Evolutionary conservation across 2,113 vertebrate genomes (phyloP).

Genomic region (Heterotis niloticus): DNA sequence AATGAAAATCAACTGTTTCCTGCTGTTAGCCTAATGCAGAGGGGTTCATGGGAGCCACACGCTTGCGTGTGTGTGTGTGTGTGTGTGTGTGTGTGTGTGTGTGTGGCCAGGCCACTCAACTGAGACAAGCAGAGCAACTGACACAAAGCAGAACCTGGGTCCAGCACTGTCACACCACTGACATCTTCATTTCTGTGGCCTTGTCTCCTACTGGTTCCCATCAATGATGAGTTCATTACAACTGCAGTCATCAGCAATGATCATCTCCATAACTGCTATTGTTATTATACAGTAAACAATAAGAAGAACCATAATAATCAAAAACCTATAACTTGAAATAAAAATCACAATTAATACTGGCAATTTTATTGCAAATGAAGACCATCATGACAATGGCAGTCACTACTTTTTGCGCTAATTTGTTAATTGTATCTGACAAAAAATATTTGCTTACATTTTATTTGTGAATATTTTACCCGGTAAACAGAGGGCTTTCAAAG

Average conservation of each 20-base stretch:
- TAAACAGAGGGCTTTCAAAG: no score
- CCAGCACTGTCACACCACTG: slow-evolving; percentile 17
- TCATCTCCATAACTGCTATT: background rate
- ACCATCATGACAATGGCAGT: background rate
- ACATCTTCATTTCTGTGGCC: background rate
- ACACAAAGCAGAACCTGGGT: slow-evolving; percentile 21
- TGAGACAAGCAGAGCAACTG: slow-evolving; percentile 18
- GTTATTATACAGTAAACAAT: slow-evolving; percentile 12
- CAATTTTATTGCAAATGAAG: background rate
- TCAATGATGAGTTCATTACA: background rate
- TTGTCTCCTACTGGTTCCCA: background rate
- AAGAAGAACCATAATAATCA: background rate
- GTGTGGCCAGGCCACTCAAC: background rate
- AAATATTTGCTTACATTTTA: background rate
- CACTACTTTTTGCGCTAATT: no score
- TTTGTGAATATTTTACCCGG: background rate
- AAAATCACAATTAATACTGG: slow-evolving; percentile 7
- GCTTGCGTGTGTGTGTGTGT: slow-evolving; percentile 46
- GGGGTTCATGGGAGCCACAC: slow-evolving; percentile 55
- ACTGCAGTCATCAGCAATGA: background rate
- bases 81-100: background rate
- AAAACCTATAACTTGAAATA: slow-evolving; percentile 1
- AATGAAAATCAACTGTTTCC: slow-evolving; percentile 87
- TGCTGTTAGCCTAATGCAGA: slow-evolving; percentile 68
- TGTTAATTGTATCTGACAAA: no score